These are phyloP conservation scores for Oceanites oceanicus DNA, from an alignment of 2,113 vertebrate genomes.

Conservation along the genomic window DNA sequence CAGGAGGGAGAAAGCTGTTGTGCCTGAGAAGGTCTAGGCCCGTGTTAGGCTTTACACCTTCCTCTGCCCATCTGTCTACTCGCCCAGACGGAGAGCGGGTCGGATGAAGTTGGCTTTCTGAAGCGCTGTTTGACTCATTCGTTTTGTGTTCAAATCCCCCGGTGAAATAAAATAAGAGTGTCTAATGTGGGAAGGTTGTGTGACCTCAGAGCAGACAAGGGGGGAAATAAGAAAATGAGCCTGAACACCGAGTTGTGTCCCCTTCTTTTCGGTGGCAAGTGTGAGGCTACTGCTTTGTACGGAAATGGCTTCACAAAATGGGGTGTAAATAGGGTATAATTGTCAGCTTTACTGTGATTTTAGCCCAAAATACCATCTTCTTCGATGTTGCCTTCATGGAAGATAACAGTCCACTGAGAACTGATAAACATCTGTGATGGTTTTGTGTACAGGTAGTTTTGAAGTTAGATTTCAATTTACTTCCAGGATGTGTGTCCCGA, in stretches of 20 bases:
- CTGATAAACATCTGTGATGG: neutral
- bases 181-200: neutral
- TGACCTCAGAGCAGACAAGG: neutral
- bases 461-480: constrained; percentile 13
- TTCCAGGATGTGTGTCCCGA: neutral
- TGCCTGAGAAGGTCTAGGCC: neutral
- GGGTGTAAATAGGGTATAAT: neutral
- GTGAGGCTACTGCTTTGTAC: neutral
- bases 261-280: neutral
- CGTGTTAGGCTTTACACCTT: fast-evolving
- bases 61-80: neutral
- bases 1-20: neutral
- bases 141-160: neutral
- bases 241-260: neutral
- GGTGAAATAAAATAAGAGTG: neutral
- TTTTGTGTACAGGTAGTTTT: constrained; percentile 3
- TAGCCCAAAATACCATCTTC: neutral
- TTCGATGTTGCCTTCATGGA: neutral
- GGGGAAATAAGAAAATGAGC: neutral
- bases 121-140: neutral
- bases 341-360: neutral
- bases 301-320: neutral
- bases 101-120: neutral
- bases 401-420: neutral
- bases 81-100: fast-evolving